phyloP scores from a whole-genome alignment of 92 coral and sea anemone genomes.

The Palythoa grandiflora region DNA sequence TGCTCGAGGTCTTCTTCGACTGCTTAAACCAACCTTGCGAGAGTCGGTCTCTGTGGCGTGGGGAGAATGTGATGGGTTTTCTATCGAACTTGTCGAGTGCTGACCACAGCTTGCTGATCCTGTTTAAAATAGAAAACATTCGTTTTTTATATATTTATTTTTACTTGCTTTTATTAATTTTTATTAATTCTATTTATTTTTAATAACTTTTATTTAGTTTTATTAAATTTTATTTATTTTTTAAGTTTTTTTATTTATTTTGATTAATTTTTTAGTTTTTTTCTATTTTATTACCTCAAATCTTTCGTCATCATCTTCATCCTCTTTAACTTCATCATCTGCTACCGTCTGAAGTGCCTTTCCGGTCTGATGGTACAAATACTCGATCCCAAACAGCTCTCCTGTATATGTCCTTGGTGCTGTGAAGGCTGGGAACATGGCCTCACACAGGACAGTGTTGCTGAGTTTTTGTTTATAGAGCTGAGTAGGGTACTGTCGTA shows the following conservation, averaged over 20 bases:
- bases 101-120: constrained; percentile 52
- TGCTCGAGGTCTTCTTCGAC: not conserved
- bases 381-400: constrained; percentile 68
- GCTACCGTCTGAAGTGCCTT: constrained; percentile 32
- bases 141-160: too few relatives aligned
- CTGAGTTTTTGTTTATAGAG: not conserved
- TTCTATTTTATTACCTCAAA: too few relatives aligned
- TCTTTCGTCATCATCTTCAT: too few relatives aligned
- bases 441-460: not conserved
- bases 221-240: too few relatives aligned
- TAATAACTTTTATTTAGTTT: too few relatives aligned
- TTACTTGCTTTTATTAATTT: too few relatives aligned
- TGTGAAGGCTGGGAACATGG: not conserved
- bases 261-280: too few relatives aligned
- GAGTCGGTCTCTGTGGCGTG: constrained; percentile 46
- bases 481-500: not conserved
- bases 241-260: too few relatives aligned
- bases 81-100: constrained; percentile 55
- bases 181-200: too few relatives aligned
- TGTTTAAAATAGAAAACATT: not conserved
- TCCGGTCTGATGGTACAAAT: constrained; percentile 67
- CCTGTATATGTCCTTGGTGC: constrained; percentile 13
- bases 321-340: too few relatives aligned
- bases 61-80: constrained; percentile 55
- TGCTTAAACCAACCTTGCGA: constrained; percentile 55